Evolutionary conservation across 2,113 vertebrate species (phyloP).

Genomic region (Rhineura floridana): DNA sequence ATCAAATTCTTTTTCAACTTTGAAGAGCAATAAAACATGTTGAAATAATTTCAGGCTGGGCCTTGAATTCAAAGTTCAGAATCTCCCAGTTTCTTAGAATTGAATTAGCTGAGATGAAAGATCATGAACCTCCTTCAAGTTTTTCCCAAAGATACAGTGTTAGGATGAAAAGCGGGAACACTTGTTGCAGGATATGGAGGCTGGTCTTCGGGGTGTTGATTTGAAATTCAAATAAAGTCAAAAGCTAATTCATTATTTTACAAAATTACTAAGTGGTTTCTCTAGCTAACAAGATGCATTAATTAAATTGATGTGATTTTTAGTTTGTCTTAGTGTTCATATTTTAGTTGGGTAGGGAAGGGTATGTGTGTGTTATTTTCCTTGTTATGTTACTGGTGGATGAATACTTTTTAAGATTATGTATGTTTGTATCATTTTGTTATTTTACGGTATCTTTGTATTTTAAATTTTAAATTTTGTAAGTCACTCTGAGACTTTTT

Average conservation of each 20-base stretch:
- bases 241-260: neutral
- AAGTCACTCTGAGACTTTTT: too few relatives aligned
- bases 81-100: neutral
- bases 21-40: neutral
- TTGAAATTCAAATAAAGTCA: conserved; percentile 12
- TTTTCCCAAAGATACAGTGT: neutral
- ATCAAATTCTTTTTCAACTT: neutral
- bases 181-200: neutral
- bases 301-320: too few relatives aligned
- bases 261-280: neutral
- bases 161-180: neutral
- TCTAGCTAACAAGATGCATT: neutral
- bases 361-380: too few relatives aligned
- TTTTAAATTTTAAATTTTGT: too few relatives aligned
- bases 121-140: neutral
- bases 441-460: too few relatives aligned
- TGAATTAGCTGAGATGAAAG: conserved; percentile 26
- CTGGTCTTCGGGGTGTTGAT: neutral
- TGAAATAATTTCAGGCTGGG: conserved; percentile 6
- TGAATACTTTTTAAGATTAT: too few relatives aligned
- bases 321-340: too few relatives aligned
- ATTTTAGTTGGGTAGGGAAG: too few relatives aligned
- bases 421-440: too few relatives aligned
- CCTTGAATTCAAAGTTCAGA: conserved; percentile 9
- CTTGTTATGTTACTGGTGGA: too few relatives aligned